Percentiles rank a stretch among this genome's conserved stretches.
Conservation (phyloP, 1,140 invertebrate species). For the Papilio helenus region DNA sequence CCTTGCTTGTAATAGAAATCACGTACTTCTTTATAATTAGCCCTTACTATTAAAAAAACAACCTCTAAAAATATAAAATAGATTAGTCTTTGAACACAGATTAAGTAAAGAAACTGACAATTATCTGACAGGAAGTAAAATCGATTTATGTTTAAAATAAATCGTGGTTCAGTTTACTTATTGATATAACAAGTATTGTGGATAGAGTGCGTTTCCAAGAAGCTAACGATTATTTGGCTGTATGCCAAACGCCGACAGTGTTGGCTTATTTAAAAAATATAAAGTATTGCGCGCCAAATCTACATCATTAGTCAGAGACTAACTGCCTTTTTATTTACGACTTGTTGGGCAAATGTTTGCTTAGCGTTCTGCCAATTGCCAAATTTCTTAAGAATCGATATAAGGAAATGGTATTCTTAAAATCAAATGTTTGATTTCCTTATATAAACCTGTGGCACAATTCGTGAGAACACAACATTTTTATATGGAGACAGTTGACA, state of each 20-base stretch:
- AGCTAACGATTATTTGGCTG: slow-evolving; percentile 4
- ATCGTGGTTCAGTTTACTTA: slow-evolving; percentile 2
- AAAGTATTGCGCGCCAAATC: slow-evolving; percentile 9
- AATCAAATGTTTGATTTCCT: not conserved
- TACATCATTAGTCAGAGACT: slow-evolving; percentile 14
- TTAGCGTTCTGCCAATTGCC: slow-evolving; percentile 2
- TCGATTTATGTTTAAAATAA: not conserved
- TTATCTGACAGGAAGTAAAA: not conserved
- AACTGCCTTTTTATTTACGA: slow-evolving; percentile 18
- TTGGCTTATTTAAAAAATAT: slow-evolving; percentile 11
- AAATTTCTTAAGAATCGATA: slow-evolving; percentile 16
- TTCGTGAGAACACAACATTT: too few relatives aligned
- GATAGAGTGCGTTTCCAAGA: slow-evolving; percentile 15
- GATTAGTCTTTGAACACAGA: too few relatives aligned
- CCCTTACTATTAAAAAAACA: too few relatives aligned
- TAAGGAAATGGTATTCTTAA: not conserved
- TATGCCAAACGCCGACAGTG: slow-evolving; percentile 19
- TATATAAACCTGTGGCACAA: too few relatives aligned
- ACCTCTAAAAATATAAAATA: too few relatives aligned
- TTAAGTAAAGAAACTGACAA: too few relatives aligned
- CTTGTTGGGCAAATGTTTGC: slow-evolving; percentile 17
- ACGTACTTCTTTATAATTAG: not conserved
- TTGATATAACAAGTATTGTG: slow-evolving; percentile 4
- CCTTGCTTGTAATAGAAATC: not conserved
- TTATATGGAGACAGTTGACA: not conserved